Evolutionary conservation across 2,113 vertebrate genomes (phyloP).

Genomic region (Saccopteryx bilineata): DNA sequence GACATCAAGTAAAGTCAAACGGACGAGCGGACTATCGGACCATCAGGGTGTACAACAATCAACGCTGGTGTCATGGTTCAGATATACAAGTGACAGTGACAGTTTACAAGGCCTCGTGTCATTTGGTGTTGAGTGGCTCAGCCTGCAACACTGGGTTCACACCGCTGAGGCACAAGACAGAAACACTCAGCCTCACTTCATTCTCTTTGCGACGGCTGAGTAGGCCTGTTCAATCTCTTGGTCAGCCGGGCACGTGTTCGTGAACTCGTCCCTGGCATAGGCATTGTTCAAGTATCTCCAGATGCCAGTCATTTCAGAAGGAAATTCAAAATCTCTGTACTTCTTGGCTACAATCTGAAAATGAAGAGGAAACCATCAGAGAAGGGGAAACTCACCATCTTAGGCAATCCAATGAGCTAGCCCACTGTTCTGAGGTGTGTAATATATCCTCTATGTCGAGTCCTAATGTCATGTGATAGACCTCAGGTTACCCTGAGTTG

Average conservation of each 20-base stretch:
- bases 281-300: slow-evolving; percentile 95
- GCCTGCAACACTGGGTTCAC: not conserved
- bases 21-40: not conserved
- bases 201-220: slow-evolving; percentile 93
- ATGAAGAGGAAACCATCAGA: slow-evolving; percentile 54
- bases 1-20: not conserved
- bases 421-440: not conserved
- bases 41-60: not conserved
- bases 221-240: slow-evolving; percentile 95
- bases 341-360: slow-evolving; percentile 95
- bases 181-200: slow-evolving; percentile 87
- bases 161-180: not conserved
- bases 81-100: not conserved
- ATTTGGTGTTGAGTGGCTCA: slow-evolving; percentile 43
- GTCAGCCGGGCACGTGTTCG: slow-evolving; percentile 95
- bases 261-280: slow-evolving; percentile 95
- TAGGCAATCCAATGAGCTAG: not conserved
- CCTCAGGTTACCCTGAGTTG: not conserved
- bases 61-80: not conserved
- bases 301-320: slow-evolving; percentile 94
- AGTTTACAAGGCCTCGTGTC: not conserved
- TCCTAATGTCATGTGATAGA: not conserved
- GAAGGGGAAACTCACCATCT: not conserved
- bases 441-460: not conserved
- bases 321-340: slow-evolving; percentile 96